phyloP scores from a whole-genome alignment of 2,888 invertebrate genomes.

The Agonopterix arenella region DNA sequence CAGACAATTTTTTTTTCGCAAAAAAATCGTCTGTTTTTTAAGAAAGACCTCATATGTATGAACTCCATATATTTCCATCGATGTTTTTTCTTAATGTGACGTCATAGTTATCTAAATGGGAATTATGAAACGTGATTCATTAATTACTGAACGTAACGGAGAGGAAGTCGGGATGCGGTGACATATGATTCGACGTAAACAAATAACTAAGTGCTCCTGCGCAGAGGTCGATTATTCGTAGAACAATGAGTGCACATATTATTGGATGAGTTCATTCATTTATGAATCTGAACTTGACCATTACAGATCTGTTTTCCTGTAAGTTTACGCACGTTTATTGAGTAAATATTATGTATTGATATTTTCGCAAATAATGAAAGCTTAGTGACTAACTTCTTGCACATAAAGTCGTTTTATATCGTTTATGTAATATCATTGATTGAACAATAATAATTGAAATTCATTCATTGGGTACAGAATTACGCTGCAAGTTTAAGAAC shows the following conservation, averaged over 20 bases:
- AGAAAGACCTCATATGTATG: no score
- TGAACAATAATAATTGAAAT: no score
- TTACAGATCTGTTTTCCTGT: conserved; percentile 22
- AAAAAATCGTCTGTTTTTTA: no score
- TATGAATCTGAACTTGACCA: conserved; percentile 4
- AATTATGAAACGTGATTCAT: conserved; percentile 26
- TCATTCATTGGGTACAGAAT: no score
- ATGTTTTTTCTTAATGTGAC: neutral
- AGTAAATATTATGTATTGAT: no score
- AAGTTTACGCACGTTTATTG: conserved; percentile 12
- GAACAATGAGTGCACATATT: conserved; percentile 38
- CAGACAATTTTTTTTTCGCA: no score
- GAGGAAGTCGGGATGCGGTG: conserved; percentile 34
- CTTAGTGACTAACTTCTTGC: no score
- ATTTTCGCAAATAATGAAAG: no score
- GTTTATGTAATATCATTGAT: no score
- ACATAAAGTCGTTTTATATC: no score
- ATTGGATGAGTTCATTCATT: conserved; percentile 29
- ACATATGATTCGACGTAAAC: conserved; percentile 20
- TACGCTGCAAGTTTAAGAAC: no score
- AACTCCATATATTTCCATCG: no score
- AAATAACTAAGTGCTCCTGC: conserved; percentile 18
- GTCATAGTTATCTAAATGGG: neutral
- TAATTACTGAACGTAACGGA: conserved; percentile 22
- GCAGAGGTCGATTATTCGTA: conserved; percentile 25